Base-by-base conservation (phyloP, 2,113 vertebrate genomes). In the Pseudorasbora parva region DNA sequence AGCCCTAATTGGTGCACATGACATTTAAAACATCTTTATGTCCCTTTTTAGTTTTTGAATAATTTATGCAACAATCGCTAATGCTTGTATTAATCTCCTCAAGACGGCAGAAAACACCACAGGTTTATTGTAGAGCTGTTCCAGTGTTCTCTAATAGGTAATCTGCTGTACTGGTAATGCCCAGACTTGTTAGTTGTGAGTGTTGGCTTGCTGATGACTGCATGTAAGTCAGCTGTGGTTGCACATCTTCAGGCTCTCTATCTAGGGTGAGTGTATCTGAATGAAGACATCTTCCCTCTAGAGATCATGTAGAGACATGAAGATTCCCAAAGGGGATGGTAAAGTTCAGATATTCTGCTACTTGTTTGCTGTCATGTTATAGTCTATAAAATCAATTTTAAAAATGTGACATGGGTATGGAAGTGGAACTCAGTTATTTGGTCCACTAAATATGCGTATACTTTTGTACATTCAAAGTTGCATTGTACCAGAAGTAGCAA, bases 141-240 rank as follows among this genome's bases (percentile, higher is more conserved):
- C 41, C 5, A 45, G 60, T 64, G 60, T 17, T 64, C 60, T 30
- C 11, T 45, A 3, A 71, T 72, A 47, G 12, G 4, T 47, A 8
- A 15, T 74, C 72, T 1, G 25, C 47, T 49, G 49, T 30, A 17
- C 72, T 51, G 45, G 30, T 19, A n/a, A 56, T 82, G 86, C 82
- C 82, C 47, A 19, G 71, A 87, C 86, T 78, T 84, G 82, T 87
- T 30, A 73, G 30, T 86, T 51, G 30, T 30, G 57, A 37, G 71
- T 64, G 27, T 41, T 66, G 59, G 64, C 81, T 78, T 83, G 78
- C 12, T 60, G 78, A 60, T 23, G 51, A 74, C 64, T 74, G 21
- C 71, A 27, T 68, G 57, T 3, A 8, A 79, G 80, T 41, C 8
- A 72, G 83, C 81, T 73, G 69, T 81, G 81, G 86, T 72, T 43